Evolutionary conservation across 1,140 invertebrate species (phyloP).

Genomic region (roundworm (Caenorhabditis elegans)): WBcel235 BX284603.4:6794001-6794500

Average conservation of each 20-base stretch:
- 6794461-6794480: not conserved
- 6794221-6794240: not conserved
- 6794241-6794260: not conserved
- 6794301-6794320: not conserved
- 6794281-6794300: slow-evolving; percentile 39
- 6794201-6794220: not conserved
- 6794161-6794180: slow-evolving; percentile 47
- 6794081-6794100: slow-evolving; percentile 73
- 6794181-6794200: slow-evolving; percentile 39
- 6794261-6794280: slow-evolving; percentile 4
- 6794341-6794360: slow-evolving; percentile 30
- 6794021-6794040: not conserved
- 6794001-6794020: slow-evolving; percentile 41
- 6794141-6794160: slow-evolving; percentile 74
- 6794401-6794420: slow-evolving; percentile 47
- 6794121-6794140: slow-evolving; percentile 76
- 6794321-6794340: not conserved
- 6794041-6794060: slow-evolving; percentile 20
- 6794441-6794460: slow-evolving; percentile 48
- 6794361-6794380: slow-evolving; percentile 46
- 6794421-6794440: slow-evolving; percentile 46
- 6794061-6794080: slow-evolving; percentile 75
- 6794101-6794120: slow-evolving; percentile 75
- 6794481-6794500: not conserved
- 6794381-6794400: slow-evolving; percentile 46